These are phyloP conservation scores for Cremastobaeus sp. DNA, from an alignment of 2,888 invertebrate species.

Conservation along the genomic window DNA sequence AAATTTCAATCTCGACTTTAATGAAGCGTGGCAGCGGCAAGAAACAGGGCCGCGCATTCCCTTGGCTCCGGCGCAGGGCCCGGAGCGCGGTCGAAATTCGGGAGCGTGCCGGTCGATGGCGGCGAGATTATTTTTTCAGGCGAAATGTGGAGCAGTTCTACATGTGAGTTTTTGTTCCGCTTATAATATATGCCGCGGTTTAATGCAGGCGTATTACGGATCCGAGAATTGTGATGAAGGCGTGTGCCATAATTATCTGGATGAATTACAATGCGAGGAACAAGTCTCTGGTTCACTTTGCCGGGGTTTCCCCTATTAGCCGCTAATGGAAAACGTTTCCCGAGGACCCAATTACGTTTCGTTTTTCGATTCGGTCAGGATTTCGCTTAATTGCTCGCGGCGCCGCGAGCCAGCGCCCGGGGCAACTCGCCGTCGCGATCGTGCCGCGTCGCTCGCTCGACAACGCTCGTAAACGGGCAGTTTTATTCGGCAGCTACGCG, in stretches of 20 bases:
- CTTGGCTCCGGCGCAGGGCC: background rate
- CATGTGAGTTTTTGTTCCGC: conserved; percentile 46
- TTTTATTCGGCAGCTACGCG: no score
- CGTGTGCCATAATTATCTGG: conserved; percentile 54
- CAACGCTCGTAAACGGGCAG: no score
- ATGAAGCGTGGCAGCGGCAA: conserved; percentile 20
- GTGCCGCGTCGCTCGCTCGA: no score
- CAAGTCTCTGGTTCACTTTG: conserved; percentile 53
- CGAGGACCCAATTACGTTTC: conserved; percentile 43
- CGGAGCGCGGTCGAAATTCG: conserved; percentile 15
- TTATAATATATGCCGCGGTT: conserved; percentile 41
- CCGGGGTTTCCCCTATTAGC: conserved; percentile 27
- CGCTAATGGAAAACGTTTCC: conserved; percentile 30
- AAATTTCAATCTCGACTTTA: conserved; percentile 25
- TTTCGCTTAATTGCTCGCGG: conserved; percentile 40
- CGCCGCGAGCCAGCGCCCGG: no score
- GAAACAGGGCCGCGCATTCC: conserved; percentile 1
- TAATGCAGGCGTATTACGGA: conserved; percentile 50
- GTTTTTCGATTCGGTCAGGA: conserved; percentile 16
- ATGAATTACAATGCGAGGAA: conserved; percentile 58
- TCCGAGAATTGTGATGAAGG: conserved; percentile 54
- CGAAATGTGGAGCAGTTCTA: conserved; percentile 51
- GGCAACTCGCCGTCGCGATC: no score
- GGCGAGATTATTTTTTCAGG: conserved; percentile 19
- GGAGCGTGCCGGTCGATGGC: background rate